Evolutionary conservation across 2,888 invertebrate genomes (phyloP).

Genomic region (Lasioglossum morio): DNA sequence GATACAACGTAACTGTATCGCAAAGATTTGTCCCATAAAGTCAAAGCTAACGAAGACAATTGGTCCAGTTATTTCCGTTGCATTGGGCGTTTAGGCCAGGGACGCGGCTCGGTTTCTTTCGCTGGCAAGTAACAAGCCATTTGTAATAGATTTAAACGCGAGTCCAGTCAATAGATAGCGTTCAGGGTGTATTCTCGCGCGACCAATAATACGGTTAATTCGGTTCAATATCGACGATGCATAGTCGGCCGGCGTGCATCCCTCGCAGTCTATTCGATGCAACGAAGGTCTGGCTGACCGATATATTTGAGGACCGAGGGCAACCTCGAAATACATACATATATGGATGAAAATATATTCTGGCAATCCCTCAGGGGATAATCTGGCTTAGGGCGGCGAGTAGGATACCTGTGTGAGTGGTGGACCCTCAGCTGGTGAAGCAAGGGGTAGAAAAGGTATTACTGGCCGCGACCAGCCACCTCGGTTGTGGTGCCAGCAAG

Average conservation of each 20-base stretch:
- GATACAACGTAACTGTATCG: neutral
- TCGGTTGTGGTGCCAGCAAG: conserved; percentile 67
- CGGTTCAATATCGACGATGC: conserved; percentile 35
- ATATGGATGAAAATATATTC: conserved; percentile 77
- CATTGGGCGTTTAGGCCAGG: neutral
- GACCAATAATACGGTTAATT: conserved; percentile 44
- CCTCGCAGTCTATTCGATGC: conserved; percentile 45
- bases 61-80: neutral
- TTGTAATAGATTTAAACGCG: conserved; percentile 26
- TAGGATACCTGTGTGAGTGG: conserved; percentile 68
- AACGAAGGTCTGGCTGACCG: conserved; percentile 62
- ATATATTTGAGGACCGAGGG: conserved; percentile 63
- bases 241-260: conserved; percentile 6
- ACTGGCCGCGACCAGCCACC: conserved; percentile 69
- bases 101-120: neutral
- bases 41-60: neutral
- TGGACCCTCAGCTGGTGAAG: conserved; percentile 53
- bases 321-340: conserved; percentile 60
- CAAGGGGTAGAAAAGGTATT: conserved; percentile 72
- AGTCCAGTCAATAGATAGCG: conserved; percentile 6
- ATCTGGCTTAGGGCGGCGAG: conserved; percentile 78
- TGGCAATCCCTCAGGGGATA: conserved; percentile 78
- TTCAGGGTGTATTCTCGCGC: conserved; percentile 14
- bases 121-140: neutral
- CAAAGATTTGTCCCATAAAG: neutral